Evolutionary conservation across 1,140 invertebrate species (phyloP).

Genomic region (Octopus sinensis): DNA sequence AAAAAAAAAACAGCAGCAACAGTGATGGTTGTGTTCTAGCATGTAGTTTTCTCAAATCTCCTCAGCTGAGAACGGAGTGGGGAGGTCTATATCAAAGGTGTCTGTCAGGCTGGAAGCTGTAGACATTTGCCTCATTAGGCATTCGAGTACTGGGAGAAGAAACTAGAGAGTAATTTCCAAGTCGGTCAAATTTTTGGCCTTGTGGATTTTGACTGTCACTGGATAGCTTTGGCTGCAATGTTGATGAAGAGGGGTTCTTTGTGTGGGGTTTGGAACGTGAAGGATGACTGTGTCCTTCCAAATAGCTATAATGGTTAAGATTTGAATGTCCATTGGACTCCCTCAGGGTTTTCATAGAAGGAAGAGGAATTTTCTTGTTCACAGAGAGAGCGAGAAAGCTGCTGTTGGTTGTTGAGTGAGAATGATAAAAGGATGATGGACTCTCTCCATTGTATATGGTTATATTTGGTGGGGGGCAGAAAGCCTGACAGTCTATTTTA

Average conservation of each 20-base stretch:
- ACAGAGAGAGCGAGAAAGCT: not conserved
- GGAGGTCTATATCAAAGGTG: not conserved
- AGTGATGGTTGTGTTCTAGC: too few relatives aligned
- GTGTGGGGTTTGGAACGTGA: not conserved
- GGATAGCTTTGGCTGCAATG: not conserved
- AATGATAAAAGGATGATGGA: slow-evolving; percentile 59
- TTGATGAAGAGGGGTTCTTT: not conserved
- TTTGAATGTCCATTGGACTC: not conserved
- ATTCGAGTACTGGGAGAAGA: not conserved
- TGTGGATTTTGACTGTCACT: not conserved
- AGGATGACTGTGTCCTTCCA: not conserved
- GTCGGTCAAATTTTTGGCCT: not conserved
- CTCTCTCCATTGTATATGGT: slow-evolving; percentile 69
- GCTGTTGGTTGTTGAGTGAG: not conserved
- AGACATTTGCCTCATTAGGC: not conserved
- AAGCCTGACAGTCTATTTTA: slow-evolving; percentile 70
- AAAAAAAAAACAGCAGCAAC: too few relatives aligned
- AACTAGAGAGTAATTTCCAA: slow-evolving; percentile 11
- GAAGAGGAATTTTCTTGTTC: not conserved
- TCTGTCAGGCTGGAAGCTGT: not conserved
- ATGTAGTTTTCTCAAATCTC: too few relatives aligned
- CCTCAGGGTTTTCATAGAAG: not conserved
- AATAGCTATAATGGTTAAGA: slow-evolving; percentile 4
- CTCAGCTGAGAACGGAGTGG: too few relatives aligned
- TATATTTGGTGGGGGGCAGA: slow-evolving; percentile 70